Conservation (phyloP, 2,888 invertebrate species). For the Allygus modestus region DNA sequence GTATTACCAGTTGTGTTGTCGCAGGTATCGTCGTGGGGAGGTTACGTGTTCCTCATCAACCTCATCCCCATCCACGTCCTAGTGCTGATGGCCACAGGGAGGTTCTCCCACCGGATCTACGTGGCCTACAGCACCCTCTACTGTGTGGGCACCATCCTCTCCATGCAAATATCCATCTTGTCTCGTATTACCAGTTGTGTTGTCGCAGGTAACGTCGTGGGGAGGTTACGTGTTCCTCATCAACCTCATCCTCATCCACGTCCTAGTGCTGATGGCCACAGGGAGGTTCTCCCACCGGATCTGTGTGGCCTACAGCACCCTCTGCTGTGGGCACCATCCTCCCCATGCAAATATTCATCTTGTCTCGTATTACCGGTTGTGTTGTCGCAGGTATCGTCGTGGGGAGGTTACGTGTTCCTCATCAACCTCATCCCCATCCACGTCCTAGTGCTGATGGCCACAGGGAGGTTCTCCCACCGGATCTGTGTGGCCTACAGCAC, state of each 20-base stretch:
- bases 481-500: constrained; percentile 97
- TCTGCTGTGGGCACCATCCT: too few relatives aligned
- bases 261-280: too few relatives aligned
- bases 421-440: constrained; percentile 98
- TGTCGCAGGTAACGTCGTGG: constrained; percentile 93
- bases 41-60: too few relatives aligned
- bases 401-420: constrained; percentile 99
- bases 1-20: too few relatives aligned
- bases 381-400: constrained; percentile 89
- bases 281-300: too few relatives aligned
- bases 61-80: too few relatives aligned
- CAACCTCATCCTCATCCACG: constrained; percentile 97
- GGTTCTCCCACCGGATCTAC: constrained; percentile 96
- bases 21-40: too few relatives aligned
- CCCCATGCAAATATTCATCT: too few relatives aligned
- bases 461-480: constrained; percentile 95
- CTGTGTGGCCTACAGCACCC: too few relatives aligned
- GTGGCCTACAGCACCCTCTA: constrained; percentile 96
- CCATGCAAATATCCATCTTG: constrained; percentile 97
- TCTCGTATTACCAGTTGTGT: too few relatives aligned
- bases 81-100: too few relatives aligned
- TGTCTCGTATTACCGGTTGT: too few relatives aligned
- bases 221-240: constrained; percentile 99
- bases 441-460: constrained; percentile 93
- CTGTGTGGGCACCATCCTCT: constrained; percentile 95